Evolutionary conservation across 2,113 vertebrate genomes (phyloP).

Genomic region (Cololabis saira): DNA sequence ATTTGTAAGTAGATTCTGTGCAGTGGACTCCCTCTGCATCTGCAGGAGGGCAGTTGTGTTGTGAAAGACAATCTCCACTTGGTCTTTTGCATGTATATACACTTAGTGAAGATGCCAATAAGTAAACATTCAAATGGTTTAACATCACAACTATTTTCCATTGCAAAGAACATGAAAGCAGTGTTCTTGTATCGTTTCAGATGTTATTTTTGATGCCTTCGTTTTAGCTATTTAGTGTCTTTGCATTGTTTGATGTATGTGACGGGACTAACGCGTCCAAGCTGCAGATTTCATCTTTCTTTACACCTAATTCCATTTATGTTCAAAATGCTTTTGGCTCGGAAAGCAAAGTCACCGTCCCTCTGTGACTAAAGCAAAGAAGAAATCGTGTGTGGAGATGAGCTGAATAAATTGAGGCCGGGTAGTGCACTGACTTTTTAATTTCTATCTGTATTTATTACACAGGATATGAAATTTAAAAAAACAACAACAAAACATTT

Average conservation of each 20-base stretch:
- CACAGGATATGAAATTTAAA: no score
- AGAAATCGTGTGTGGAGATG: background rate
- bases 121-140: no score
- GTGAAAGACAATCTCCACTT: no score
- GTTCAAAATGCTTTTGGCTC: slow-evolving; percentile 31
- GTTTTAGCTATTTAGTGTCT: slow-evolving; percentile 17
- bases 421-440: no score
- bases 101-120: no score
- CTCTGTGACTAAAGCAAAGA: background rate
- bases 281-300: slow-evolving; percentile 45
- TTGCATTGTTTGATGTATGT: background rate
- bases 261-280: background rate
- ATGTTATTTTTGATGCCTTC: background rate
- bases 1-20: background rate
- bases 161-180: no score
- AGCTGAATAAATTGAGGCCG: slow-evolving; percentile 2
- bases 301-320: slow-evolving; percentile 45
- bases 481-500: no score
- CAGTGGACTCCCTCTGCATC: background rate
- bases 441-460: no score
- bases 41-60: no score
- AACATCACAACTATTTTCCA: no score
- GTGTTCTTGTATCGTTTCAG: no score
- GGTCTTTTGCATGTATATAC: no score
- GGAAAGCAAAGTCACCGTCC: slow-evolving; percentile 28